Evolutionary conservation across 92 coral and sea anemone species (phyloP).

Genomic region (Paragorgia papillata): DNA sequence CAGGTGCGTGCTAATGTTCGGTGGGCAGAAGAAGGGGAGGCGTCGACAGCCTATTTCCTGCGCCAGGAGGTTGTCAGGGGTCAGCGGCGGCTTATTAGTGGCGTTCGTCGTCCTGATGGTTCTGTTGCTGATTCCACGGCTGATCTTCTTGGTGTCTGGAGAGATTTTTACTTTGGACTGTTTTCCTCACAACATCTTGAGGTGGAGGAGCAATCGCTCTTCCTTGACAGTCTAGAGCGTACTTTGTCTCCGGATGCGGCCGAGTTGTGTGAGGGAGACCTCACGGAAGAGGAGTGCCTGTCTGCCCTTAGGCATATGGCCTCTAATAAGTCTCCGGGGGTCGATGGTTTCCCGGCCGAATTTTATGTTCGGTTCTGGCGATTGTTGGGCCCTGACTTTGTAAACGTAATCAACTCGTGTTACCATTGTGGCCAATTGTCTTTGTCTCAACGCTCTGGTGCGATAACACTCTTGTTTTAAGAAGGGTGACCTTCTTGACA

Average conservation of each 20-base stretch:
- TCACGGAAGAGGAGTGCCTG: constrained; percentile 29
- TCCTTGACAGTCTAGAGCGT: background rate
- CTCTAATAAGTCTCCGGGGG: constrained; percentile 29
- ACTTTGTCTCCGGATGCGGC: constrained; percentile 1
- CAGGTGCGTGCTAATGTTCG: constrained; percentile 20
- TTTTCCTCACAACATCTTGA: constrained; percentile 17
- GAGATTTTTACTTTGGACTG: constrained; percentile 6
- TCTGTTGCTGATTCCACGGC: background rate
- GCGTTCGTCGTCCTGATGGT: constrained; percentile 2
- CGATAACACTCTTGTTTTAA: constrained; percentile 42
- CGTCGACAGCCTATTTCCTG: constrained; percentile 29
- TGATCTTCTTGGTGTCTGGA: background rate
- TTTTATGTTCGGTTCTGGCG: constrained; percentile 40
- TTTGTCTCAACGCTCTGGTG: constrained; percentile 34
- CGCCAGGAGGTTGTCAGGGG: constrained; percentile 10
- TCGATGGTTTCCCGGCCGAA: constrained; percentile 51
- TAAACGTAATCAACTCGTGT: constrained; percentile 10
- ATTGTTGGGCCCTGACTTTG: constrained; percentile 21
- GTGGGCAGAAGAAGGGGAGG: constrained; percentile 44
- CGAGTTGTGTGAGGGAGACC: constrained; percentile 37
- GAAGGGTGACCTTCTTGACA: constrained; percentile 4
- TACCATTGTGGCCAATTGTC: background rate
- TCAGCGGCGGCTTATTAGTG: background rate
- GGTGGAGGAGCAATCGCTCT: background rate
- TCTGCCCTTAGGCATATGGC: constrained; percentile 41